Base-by-base conservation (phyloP, 2,113 vertebrate species). In the Gadus chalcogrammus region DNA sequence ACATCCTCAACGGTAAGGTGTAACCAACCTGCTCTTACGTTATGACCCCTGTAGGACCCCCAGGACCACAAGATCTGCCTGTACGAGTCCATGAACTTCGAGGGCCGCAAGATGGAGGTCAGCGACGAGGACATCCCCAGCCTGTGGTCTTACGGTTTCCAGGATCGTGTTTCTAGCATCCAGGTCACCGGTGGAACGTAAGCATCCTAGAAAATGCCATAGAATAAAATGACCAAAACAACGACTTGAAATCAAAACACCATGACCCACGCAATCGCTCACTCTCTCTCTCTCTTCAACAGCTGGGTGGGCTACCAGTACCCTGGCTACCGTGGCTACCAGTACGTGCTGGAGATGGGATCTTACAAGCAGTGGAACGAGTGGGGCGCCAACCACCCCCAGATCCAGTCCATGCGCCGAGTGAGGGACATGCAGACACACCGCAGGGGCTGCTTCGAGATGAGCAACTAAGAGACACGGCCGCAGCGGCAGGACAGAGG, bases 281-380 rank as follows among this genome's bases (percentile, higher is more conserved):
- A 13, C n/a, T 1, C 12, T 3, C 20, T 48, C n/a, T 35, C 48
- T 77, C 56, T 27, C 68, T 22, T 52, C 20, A 69, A 3, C 71
- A 94, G 93, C 78, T 94, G 93, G 93, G 93, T 93, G 70, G 93
- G 91, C 16, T 94, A 94, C 82, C 93, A 94, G 81, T 94, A 94
- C 69, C 93, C 93, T 15, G 93, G 93, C 56, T 94, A 94, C 78
- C 90, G 93, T 80, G 93, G 93, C 18, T 93, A 81, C 78, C 93
- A 94, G 83, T 94, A 93, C 55, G 77, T 94, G 73, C 87, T 93
- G 67, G 93, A 94, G 69, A 83, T 71, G 77, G 92, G 93, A 4
- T 67, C 90, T 53, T 94, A 69, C 82, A 94, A 93, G 78, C 92
- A 93, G 82, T 94, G 92, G 92, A 94, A 93, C 3, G 91, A 94